These are phyloP conservation scores for Papilio dardanus DNA, from an alignment of 1,140 invertebrate species.

Conservation along the genomic window DNA sequence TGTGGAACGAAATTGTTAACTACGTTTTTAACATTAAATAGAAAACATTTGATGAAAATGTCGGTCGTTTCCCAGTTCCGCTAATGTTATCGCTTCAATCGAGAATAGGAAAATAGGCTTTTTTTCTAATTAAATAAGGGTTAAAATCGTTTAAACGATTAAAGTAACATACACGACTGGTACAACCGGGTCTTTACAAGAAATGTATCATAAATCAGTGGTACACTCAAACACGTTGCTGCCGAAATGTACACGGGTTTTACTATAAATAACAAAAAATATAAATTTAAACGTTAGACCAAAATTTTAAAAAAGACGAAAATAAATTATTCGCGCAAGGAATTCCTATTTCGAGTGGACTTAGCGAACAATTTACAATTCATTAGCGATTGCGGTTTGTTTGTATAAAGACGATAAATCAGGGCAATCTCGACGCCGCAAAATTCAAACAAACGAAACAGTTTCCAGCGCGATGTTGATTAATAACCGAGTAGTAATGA, in stretches of 20 bases:
- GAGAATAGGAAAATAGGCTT: background rate
- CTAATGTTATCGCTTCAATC: slow-evolving; percentile 15
- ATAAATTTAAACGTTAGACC: background rate
- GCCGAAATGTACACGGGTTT: slow-evolving; percentile 6
- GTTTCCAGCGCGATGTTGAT: background rate
- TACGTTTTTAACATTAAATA: slow-evolving; percentile 21
- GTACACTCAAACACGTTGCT: background rate
- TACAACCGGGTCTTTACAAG: slow-evolving; percentile 18
- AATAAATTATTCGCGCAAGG: background rate
- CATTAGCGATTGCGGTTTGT: slow-evolving; percentile 27
- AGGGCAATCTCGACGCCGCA: slow-evolving; percentile 22
- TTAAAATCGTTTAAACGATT: background rate
- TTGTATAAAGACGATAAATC: slow-evolving; percentile 28
- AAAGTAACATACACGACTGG: background rate
- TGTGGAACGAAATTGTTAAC: slow-evolving; percentile 6
- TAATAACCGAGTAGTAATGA: slow-evolving; percentile 11
- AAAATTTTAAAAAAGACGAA: background rate
- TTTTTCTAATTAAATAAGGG: background rate
- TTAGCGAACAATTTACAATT: slow-evolving; percentile 25
- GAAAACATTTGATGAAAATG: slow-evolving; percentile 32
- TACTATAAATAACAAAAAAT: background rate
- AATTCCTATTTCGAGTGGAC: slow-evolving; percentile 11
- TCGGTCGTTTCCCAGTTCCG: slow-evolving; percentile 33
- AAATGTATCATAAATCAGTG: slow-evolving; percentile 23
- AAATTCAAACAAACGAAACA: slow-evolving; percentile 26